Conservation (phyloP, 1,140 invertebrate species). For the Sweltsa coloradensis region DNA sequence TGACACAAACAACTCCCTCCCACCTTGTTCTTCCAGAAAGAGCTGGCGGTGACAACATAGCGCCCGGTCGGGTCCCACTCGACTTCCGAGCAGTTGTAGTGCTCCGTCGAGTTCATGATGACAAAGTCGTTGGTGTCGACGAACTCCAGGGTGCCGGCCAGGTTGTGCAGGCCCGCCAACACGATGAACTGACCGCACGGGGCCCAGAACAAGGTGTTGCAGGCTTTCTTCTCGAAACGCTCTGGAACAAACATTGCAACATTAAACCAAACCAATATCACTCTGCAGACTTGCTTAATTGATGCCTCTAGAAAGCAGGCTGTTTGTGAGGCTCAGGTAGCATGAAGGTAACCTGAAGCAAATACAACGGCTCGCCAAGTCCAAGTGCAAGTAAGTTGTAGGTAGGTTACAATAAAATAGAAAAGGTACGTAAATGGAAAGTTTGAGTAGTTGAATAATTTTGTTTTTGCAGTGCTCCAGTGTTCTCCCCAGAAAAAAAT, state of each 20-base stretch:
- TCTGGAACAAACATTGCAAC: conserved; percentile 33
- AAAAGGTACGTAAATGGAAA: too few species aligned
- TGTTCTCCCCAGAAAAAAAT: too few species aligned
- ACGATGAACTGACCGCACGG: conserved; percentile 93
- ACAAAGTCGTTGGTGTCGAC: conserved; percentile 91
- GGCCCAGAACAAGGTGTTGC: conserved; percentile 94
- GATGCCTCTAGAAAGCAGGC: too few species aligned
- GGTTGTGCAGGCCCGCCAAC: conserved; percentile 68
- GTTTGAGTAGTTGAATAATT: too few species aligned
- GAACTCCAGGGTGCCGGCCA: conserved; percentile 87
- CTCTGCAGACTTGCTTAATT: too few species aligned
- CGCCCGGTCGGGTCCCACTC: conserved; percentile 99
- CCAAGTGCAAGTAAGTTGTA: too few species aligned
- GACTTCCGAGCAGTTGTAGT: conserved; percentile 88
- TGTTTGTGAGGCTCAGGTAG: too few species aligned
- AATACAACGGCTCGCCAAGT: too few species aligned
- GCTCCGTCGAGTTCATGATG: conserved; percentile 85
- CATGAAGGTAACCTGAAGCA: too few species aligned
- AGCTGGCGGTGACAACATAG: conserved; percentile 91
- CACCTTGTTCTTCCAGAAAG: conserved; percentile 89
- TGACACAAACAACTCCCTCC: too few species aligned
- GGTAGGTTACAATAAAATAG: too few species aligned
- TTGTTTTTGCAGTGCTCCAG: too few species aligned
- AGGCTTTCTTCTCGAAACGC: conserved; percentile 81
- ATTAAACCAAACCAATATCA: conserved; percentile 8